phyloP scores from a whole-genome alignment of 1,140 invertebrate species.

The Trichomalopsis sarcophagae region DNA sequence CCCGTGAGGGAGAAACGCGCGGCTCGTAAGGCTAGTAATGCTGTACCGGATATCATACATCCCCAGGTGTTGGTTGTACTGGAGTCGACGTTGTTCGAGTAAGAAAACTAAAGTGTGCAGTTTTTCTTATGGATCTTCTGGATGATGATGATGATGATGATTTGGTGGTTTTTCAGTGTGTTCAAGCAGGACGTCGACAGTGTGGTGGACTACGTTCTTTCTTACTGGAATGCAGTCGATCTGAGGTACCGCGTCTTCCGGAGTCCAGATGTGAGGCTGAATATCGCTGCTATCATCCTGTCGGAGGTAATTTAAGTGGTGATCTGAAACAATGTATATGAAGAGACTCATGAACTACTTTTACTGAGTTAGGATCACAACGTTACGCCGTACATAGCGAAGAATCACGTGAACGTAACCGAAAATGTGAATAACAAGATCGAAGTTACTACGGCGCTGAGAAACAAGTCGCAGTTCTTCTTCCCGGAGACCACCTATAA shows the following conservation, averaged over 20 bases:
- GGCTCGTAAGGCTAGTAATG: neutral
- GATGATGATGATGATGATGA: neutral
- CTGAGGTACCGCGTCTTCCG: conserved; percentile 44
- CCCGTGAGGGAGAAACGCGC: neutral
- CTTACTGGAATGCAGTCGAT: conserved; percentile 55
- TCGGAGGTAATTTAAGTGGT: conserved; percentile 31
- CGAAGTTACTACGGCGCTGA: neutral
- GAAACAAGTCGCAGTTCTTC: neutral
- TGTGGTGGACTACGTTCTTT: conserved; percentile 39
- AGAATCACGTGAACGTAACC: neutral
- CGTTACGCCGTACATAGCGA: neutral
- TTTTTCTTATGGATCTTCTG: neutral
- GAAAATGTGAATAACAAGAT: neutral
- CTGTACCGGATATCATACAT: conserved; percentile 13
- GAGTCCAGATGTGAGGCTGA: conserved; percentile 45
- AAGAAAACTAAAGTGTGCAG: neutral
- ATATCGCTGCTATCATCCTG: conserved; percentile 54
- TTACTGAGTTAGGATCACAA: neutral
- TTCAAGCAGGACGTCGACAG: conserved; percentile 21
- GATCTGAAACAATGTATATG: neutral
- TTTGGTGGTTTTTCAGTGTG: conserved; percentile 12
- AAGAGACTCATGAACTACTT: neutral
- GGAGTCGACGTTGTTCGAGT: neutral
- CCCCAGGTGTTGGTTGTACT: conserved; percentile 11
- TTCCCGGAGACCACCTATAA: neutral